Evolutionary conservation across 2,888 invertebrate genomes (phyloP).

Genomic region (Oasisia sp.): DNA sequence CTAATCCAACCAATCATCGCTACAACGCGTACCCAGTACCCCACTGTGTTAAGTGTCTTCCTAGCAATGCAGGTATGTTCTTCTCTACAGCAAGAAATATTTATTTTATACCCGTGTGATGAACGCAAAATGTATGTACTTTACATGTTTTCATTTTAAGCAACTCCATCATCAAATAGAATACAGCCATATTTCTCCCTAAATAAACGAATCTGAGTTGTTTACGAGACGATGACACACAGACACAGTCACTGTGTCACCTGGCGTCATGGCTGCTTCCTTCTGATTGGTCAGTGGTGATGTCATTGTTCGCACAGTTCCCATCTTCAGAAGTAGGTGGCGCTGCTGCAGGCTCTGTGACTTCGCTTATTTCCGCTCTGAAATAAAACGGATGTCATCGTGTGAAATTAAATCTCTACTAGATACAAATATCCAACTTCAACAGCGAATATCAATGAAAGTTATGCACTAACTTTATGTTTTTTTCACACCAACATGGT

Average conservation of each 20-base stretch:
- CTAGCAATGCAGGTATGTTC: no score
- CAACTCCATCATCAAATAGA: no score
- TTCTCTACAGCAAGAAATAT: no score
- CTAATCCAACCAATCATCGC: no score
- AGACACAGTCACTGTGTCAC: not conserved
- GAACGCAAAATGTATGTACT: no score
- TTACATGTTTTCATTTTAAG: no score
- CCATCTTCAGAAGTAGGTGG: not conserved
- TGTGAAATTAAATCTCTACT: not conserved
- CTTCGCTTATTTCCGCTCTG: not conserved
- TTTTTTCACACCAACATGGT: not conserved
- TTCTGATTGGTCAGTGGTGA: conserved; percentile 13
- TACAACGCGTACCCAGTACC: no score
- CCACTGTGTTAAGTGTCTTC: no score
- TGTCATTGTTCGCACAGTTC: not conserved
- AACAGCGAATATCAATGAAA: no score
- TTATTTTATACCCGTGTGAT: no score
- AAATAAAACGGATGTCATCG: not conserved
- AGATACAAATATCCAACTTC: not conserved
- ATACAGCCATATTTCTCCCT: no score
- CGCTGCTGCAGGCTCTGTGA: conserved; percentile 1
- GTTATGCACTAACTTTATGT: not conserved
- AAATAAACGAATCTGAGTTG: no score
- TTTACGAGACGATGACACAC: not conserved
- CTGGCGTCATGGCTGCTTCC: not conserved